Conservation (phyloP, 2,113 vertebrate genomes). For the Cynopterus brachyotis region DNA sequence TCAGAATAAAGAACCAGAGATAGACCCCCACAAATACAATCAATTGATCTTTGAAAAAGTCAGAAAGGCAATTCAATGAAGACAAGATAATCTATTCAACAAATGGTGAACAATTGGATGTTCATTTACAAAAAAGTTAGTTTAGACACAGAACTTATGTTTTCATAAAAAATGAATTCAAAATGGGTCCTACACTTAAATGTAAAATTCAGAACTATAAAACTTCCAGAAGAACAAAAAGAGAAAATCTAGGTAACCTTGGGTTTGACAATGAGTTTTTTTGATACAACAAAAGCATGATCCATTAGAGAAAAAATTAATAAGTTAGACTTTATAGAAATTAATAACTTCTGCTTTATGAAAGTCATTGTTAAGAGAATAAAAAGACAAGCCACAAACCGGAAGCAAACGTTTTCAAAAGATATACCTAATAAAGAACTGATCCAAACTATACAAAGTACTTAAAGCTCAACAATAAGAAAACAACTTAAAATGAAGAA, state of each 20-base stretch:
- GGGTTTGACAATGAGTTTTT: not conserved
- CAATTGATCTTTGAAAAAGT: not conserved
- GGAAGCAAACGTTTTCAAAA: not conserved
- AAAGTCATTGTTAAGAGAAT: constrained; percentile 18
- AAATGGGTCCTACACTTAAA: not conserved
- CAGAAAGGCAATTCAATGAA: not conserved
- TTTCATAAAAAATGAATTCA: not conserved
- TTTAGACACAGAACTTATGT: not conserved
- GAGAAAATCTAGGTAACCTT: not conserved
- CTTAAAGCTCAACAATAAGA: constrained; percentile 7
- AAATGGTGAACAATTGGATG: not conserved
- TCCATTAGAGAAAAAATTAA: not conserved
- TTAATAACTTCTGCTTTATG: not conserved
- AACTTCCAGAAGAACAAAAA: not conserved
- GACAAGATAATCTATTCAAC: not conserved
- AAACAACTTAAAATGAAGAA: not conserved
- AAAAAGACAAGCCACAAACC: not conserved
- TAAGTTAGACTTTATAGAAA: not conserved
- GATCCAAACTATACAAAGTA: not conserved
- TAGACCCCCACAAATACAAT: not conserved
- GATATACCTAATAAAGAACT: not conserved
- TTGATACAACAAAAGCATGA: not conserved
- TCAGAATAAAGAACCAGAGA: not conserved
- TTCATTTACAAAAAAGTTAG: not conserved
- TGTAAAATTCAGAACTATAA: not conserved